Base-by-base conservation (phyloP, 2,113 vertebrate species). In the Anhinga anhinga region DNA sequence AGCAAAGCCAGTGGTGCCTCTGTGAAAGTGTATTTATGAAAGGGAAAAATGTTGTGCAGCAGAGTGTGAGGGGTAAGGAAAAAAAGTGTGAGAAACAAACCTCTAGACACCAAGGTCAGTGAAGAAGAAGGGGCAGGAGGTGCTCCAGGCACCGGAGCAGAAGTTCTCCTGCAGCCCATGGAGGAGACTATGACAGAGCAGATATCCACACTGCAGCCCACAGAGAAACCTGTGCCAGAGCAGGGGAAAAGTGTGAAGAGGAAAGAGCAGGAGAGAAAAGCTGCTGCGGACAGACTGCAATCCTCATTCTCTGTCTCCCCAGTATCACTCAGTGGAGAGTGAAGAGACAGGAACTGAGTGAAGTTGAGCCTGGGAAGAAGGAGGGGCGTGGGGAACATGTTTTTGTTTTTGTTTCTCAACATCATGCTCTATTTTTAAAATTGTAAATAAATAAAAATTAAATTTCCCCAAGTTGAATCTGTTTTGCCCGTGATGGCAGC, bases 191-290 rank as follows among this genome's bases (percentile, higher is more conserved):
- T 2, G 3, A 30, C 30, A 14, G 38, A 42, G 11, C 34, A 36
- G 23, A 20, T 40, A 32, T 9, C 47, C 22, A 34, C 16, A 16
- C 22, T 8, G 45, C 45, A 26, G 36, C 45, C 58, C 6, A 1
- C 1, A 2, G 29, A 62, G 16, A 14, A 50, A 7, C 11, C 32
- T 1, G 1, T 47, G 42, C 15, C 5, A 1, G 44, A 40, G 66
- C 29, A 32, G 13, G 11, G 19, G 42, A 26, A 69, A 36, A 7
- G 27, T 8, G 25, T 12, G 56, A 36, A 30, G 25, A 62, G 36
- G 32, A 62, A 72, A 16, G 32, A 53, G 32, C 5, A 2, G 58
- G 23, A n/a, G 25, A 52, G 9, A n/a, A 47, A n/a, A 62, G 47
- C 58, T 44, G 10, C 14, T 20, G 18, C 1, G 12, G 56, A 15